Conservation (phyloP, 2,797 vertebrate species). For the Gadopsis bispinosus region DNA sequence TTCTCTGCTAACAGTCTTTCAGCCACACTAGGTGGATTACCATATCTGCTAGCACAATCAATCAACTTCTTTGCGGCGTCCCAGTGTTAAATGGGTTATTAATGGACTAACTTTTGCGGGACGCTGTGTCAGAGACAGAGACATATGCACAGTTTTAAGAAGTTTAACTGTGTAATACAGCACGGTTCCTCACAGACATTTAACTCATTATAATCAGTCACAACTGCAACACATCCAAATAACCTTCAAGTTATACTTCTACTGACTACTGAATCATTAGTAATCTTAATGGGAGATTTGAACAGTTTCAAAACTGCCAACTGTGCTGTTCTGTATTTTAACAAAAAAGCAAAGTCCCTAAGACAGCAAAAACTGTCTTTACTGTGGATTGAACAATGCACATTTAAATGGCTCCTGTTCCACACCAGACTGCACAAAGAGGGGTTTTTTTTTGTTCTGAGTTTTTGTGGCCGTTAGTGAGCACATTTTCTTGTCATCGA, state of each 20-base stretch:
- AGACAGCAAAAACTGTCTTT: neutral
- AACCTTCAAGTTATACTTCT: neutral
- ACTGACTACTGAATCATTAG: conserved; percentile 9
- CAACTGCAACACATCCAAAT: conserved; percentile 10
- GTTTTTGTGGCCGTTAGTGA: neutral
- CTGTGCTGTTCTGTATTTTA: neutral
- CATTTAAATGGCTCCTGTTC: conserved; percentile 4
- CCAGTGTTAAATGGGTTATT: conserved; percentile 75
- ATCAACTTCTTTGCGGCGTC: conserved; percentile 64
- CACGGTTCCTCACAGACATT: conserved; percentile 13
- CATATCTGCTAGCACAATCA: conserved; percentile 69
- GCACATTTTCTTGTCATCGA: conserved; percentile 20
- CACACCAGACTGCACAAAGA: neutral
- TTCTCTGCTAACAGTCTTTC: conserved; percentile 50
- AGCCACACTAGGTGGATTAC: conserved; percentile 61
- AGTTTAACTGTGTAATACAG: conserved; percentile 24
- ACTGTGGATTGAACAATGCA: conserved; percentile 7
- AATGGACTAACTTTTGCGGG: conserved; percentile 70
- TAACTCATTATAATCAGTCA: conserved; percentile 30
- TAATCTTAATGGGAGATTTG: neutral
- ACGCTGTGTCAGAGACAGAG: conserved; percentile 62
- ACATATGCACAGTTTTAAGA: conserved; percentile 52
- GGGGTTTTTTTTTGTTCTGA: neutral
- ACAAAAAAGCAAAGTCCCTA: neutral
- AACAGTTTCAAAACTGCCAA: conserved; percentile 8